Evolutionary conservation across 2,797 vertebrate species (phyloP).

Genomic region (Sebastes nivosus): DNA sequence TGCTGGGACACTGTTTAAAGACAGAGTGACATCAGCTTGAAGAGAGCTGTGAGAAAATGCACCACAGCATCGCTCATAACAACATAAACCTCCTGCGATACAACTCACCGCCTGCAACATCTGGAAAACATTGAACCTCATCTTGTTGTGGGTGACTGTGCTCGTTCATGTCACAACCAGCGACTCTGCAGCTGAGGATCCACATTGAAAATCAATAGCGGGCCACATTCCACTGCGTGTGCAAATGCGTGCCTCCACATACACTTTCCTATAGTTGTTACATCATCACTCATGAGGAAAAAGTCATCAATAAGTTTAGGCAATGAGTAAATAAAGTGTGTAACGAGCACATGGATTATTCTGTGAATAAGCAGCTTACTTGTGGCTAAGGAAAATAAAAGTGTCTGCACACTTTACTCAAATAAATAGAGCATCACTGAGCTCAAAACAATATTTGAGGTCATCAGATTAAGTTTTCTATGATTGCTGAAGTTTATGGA

Average conservation of each 20-base stretch:
- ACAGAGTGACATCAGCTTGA: neutral
- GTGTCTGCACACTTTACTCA: neutral
- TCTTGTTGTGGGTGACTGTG: neutral
- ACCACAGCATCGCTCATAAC: neutral
- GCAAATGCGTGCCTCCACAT: constrained; percentile 16
- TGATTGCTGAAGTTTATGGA: neutral
- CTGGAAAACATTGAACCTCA: constrained; percentile 28
- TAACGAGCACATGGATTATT: neutral
- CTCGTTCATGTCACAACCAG: constrained; percentile 12
- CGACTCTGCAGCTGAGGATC: constrained; percentile 26
- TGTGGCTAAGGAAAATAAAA: neutral
- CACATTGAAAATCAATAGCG: constrained; percentile 67
- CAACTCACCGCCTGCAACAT: neutral
- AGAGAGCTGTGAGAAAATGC: neutral
- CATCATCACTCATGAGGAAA: constrained; percentile 34
- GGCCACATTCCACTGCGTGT: constrained; percentile 53
- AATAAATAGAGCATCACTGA: neutral
- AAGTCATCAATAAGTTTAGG: neutral
- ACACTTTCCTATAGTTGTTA: constrained; percentile 35
- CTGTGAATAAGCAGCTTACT: neutral
- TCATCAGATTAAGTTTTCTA: neutral
- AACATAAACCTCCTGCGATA: neutral
- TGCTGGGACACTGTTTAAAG: neutral
- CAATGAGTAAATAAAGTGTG: neutral
- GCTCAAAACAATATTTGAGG: neutral